These are phyloP conservation scores for Chrysocyon brachyurus DNA, from an alignment of 2,797 vertebrate genomes.

Conservation along the genomic window DNA sequence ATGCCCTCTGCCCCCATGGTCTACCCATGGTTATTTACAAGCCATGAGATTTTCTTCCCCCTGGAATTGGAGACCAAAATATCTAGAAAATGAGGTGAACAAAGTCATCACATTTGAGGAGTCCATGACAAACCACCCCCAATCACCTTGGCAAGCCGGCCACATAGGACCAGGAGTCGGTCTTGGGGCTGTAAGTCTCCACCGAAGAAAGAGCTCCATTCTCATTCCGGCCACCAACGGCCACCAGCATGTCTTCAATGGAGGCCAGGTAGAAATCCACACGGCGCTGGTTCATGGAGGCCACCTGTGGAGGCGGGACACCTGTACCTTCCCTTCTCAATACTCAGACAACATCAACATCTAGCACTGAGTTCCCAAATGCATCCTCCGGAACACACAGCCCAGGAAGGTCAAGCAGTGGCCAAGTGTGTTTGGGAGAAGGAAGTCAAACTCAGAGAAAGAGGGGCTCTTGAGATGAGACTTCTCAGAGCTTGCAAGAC, in stretches of 20 bases:
- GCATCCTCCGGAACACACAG: fast-evolving
- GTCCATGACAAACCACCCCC: neutral
- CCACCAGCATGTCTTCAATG: constrained; percentile 93
- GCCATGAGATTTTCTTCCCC: neutral
- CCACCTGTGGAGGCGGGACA: constrained; percentile 86
- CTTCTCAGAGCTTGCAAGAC: neutral
- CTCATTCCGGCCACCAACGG: constrained; percentile 96
- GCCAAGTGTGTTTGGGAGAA: neutral
- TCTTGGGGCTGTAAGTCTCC: constrained; percentile 94
- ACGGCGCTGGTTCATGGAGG: constrained; percentile 93
- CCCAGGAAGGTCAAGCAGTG: neutral
- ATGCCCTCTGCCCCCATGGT: fast-evolving
- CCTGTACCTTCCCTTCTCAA: constrained; percentile 68
- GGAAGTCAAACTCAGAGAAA: neutral
- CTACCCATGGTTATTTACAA: fast-evolving
- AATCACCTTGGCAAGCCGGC: constrained; percentile 94
- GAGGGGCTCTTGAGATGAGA: too few species aligned
- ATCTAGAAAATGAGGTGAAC: neutral
- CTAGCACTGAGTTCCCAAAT: neutral
- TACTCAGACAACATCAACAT: fast-evolving
- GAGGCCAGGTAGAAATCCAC: constrained; percentile 97
- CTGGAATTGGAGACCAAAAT: neutral
- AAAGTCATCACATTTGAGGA: fast-evolving
- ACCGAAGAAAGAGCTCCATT: constrained; percentile 94
- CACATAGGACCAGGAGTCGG: constrained; percentile 95